A percentile compares a stretch with the other conserved stretches of the same genome.
These are phyloP conservation scores for Heliconius hortense DNA, from an alignment of 2,888 invertebrate genomes.

Conservation along the genomic window DNA sequence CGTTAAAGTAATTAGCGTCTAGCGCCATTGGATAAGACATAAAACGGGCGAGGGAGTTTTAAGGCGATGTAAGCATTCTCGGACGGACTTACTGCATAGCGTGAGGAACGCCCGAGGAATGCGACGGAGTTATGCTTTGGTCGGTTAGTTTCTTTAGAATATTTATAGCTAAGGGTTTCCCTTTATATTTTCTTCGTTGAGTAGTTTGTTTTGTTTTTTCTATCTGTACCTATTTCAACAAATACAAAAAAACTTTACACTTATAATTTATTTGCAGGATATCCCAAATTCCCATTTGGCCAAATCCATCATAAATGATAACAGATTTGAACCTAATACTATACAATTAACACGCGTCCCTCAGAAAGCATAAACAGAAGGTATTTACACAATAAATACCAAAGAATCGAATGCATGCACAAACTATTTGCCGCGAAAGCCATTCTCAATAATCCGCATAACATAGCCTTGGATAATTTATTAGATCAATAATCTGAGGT, in stretches of 20 bases:
- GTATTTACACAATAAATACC: conserved; percentile 5
- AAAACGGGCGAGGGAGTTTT: conserved; percentile 37
- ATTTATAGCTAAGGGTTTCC: conserved; percentile 12
- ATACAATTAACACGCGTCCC: not conserved
- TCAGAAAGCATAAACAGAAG: not conserved
- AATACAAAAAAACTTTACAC: not conserved
- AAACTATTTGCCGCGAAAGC: conserved; percentile 53
- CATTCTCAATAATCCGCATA: conserved; percentile 65
- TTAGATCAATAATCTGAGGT: conserved; percentile 75
- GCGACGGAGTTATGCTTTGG: conserved; percentile 32
- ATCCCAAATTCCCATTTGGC: not conserved
- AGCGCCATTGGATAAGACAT: conserved; percentile 48
- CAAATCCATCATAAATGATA: not conserved
- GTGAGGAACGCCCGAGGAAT: conserved; percentile 36
- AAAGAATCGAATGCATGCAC: conserved; percentile 31
- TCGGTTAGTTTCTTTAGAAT: conserved; percentile 29
- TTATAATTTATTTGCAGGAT: not conserved
- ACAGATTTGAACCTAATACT: not conserved
- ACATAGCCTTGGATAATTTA: conserved; percentile 68
- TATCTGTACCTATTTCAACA: not conserved
- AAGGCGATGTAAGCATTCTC: conserved; percentile 44
- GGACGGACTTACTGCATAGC: conserved; percentile 42
- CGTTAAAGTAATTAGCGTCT: conserved; percentile 75
- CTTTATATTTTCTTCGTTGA: not conserved
- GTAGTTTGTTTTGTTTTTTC: not conserved